These are phyloP conservation scores for Lichenostomus cassidix DNA, from an alignment of 2,113 vertebrate species.

Conservation along the genomic window DNA sequence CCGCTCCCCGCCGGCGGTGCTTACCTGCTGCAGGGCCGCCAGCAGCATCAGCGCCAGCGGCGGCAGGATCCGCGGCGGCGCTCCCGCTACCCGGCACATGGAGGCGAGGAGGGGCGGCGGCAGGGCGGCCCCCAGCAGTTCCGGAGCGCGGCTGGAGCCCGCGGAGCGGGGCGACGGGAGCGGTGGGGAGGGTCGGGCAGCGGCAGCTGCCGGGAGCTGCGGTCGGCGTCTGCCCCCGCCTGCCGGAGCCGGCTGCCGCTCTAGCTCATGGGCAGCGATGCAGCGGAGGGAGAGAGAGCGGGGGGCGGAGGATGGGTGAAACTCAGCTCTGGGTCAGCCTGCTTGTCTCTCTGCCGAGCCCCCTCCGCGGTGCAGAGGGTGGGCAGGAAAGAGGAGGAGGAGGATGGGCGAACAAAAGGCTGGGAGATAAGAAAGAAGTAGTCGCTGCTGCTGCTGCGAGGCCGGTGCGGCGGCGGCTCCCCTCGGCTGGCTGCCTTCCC, in stretches of 20 bases:
- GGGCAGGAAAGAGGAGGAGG: constrained; percentile 28
- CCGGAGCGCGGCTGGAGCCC: constrained; percentile 29
- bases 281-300: not conserved
- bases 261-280: constrained; percentile 55
- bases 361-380: constrained; percentile 32
- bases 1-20: constrained; percentile 13
- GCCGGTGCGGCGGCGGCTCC: constrained; percentile 6
- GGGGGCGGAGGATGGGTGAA: constrained; percentile 20
- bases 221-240: constrained; percentile 25
- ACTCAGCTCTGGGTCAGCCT: constrained; percentile 45
- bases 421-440: constrained; percentile 37
- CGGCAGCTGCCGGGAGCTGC: not conserved
- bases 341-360: not conserved
- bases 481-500: not conserved
- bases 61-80: constrained; percentile 75
- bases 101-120: constrained; percentile 71
- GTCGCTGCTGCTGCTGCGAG: constrained; percentile 8
- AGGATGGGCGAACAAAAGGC: constrained; percentile 57
- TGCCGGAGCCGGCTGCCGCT: constrained; percentile 6
- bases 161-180: not conserved
- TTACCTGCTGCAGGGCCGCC: constrained; percentile 76
- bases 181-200: not conserved
- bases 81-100: constrained; percentile 77
- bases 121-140: constrained; percentile 61
- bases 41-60: constrained; percentile 73